Percentiles rank a stretch among this genome's conserved stretches.
phyloP scores from a whole-genome alignment of 1,140 invertebrate species.

The Trypoxylus dichotomus region DNA sequence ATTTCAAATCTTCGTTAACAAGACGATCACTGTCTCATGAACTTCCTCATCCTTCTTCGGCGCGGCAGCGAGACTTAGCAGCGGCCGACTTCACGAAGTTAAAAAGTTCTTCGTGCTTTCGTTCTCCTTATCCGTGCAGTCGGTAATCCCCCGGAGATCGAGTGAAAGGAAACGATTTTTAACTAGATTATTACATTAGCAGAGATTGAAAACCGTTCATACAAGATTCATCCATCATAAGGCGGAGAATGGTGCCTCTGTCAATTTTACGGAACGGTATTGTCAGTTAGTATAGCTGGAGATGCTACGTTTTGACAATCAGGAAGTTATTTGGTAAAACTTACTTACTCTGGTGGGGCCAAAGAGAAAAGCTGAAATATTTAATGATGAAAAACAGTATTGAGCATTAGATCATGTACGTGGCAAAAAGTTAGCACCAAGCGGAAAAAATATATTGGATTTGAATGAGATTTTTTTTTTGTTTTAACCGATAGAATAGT shows the following conservation, averaged over 20 bases:
- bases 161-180: constrained; percentile 13
- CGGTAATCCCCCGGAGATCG: constrained; percentile 7
- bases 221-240: constrained; percentile 19
- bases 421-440: too few species aligned
- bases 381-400: too few species aligned
- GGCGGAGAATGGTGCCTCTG: background rate
- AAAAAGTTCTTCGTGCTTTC: background rate
- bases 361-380: too few species aligned
- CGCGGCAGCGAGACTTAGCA: background rate
- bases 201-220: constrained; percentile 15
- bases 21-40: background rate
- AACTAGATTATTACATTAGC: constrained; percentile 13
- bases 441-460: too few species aligned
- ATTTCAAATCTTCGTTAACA: constrained; percentile 17
- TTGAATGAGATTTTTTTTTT: too few species aligned
- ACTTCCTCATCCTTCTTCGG: background rate
- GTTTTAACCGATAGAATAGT: too few species aligned
- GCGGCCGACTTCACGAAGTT: constrained; percentile 1
- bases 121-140: background rate
- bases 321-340: background rate
- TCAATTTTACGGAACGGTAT: background rate
- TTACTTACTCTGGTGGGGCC: background rate
- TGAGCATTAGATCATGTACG: too few species aligned
- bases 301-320: background rate
- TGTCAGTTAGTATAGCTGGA: background rate